phyloP scores from a whole-genome alignment of 2,113 vertebrate genomes.

The Zosterops hypoxanthus region DNA sequence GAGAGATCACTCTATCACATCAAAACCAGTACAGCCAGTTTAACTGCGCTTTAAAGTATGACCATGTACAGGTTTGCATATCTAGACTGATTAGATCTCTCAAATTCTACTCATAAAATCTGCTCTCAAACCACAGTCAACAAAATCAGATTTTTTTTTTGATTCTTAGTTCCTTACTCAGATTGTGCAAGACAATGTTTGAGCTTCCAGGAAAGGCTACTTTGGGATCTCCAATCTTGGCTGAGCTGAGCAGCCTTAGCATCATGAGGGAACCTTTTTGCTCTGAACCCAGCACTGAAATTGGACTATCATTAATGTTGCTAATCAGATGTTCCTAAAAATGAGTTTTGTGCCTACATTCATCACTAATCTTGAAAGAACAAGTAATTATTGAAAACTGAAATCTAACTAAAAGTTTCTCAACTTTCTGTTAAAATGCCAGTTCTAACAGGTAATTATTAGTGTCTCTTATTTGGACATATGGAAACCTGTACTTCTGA shows the following conservation, averaged over 20 bases:
- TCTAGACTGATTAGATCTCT: neutral
- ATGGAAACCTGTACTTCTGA: neutral
- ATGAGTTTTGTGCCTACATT: neutral
- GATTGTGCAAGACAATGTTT: neutral
- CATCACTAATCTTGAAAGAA: neutral
- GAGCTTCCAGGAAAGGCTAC: neutral
- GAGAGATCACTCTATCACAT: neutral
- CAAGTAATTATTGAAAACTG: neutral
- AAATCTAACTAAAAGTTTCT: neutral
- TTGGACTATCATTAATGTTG: neutral
- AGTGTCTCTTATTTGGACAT: neutral
- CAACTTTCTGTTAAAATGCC: neutral
- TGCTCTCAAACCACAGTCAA: neutral
- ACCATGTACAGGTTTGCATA: neutral
- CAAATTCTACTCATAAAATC: neutral
- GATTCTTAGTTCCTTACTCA: neutral
- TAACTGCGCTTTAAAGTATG: neutral
- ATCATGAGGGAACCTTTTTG: neutral
- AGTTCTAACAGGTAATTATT: neutral
- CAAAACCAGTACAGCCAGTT: neutral
- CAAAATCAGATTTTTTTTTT: neutral
- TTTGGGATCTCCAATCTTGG: neutral
- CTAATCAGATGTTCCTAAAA: neutral
- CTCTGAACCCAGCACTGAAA: neutral
- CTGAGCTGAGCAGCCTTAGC: neutral